These are phyloP conservation scores for Camponotus fellah DNA, from an alignment of 2,888 invertebrate species.

Conservation along the genomic window DNA sequence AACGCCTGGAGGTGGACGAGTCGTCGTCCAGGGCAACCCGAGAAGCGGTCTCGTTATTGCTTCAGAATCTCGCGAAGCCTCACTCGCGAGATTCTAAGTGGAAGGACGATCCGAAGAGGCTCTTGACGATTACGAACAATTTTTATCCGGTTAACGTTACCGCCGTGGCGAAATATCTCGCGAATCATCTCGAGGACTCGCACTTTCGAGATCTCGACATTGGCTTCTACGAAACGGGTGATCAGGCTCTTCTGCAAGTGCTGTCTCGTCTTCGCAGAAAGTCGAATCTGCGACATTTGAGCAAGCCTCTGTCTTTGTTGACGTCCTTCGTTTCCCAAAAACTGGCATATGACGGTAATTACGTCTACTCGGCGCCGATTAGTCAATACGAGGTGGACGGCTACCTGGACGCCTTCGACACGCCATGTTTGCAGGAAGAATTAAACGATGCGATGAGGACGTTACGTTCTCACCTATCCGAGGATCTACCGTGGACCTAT, in stretches of 20 bases:
- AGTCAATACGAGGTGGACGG: constrained; percentile 22
- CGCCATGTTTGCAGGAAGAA: constrained; percentile 48
- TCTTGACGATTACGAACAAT: constrained; percentile 16
- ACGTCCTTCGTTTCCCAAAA: constrained; percentile 36
- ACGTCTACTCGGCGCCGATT: constrained; percentile 12
- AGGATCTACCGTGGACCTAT: constrained; percentile 58
- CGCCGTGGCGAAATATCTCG: constrained; percentile 26
- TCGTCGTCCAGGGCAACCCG: constrained; percentile 19
- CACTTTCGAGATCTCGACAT: constrained; percentile 36
- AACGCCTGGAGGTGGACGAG: constrained; percentile 55
- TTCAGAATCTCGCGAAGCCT: constrained; percentile 42
- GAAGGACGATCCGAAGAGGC: background rate
- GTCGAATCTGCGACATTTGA: background rate
- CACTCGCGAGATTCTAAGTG: background rate
- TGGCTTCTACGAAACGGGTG: constrained; percentile 32
- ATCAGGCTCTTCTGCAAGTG: constrained; percentile 23
- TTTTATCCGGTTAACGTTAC: constrained; percentile 37
- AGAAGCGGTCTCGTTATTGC: constrained; percentile 50
- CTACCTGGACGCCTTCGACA: constrained; percentile 41
- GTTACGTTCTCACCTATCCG: constrained; percentile 35
- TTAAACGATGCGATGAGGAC: constrained; percentile 33
- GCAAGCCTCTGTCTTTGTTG: constrained; percentile 39
- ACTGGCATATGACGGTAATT: background rate
- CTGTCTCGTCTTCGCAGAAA: constrained; percentile 9
- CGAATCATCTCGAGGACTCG: constrained; percentile 14